These are phyloP conservation scores for Nanorana parkeri DNA, from an alignment of 2,113 vertebrate species.

Conservation along the genomic window DNA sequence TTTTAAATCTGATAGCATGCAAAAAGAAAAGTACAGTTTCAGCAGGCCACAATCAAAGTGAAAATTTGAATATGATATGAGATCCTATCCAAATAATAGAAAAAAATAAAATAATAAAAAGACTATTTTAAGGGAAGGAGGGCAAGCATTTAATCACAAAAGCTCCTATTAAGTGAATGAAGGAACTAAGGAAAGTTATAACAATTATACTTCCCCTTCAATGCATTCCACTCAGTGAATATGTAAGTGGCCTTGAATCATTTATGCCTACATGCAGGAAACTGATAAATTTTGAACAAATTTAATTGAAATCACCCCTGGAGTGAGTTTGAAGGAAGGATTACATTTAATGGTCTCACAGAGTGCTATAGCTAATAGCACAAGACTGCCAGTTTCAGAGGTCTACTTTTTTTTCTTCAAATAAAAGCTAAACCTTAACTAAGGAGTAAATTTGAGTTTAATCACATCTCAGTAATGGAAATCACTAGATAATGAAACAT, in stretches of 20 bases:
- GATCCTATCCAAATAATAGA: conserved; percentile 44
- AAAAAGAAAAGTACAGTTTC: conserved; percentile 56
- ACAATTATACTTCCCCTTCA: conserved; percentile 65
- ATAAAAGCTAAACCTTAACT: conserved; percentile 65
- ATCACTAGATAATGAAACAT: conserved; percentile 65
- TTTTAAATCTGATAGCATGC: conserved; percentile 44
- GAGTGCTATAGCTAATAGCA: conserved; percentile 48
- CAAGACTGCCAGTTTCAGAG: conserved; percentile 61
- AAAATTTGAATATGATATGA: conserved; percentile 59
- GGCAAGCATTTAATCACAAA: conserved; percentile 63
- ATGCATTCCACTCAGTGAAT: conserved; percentile 64
- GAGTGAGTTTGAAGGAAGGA: conserved; percentile 72
- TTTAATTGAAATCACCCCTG: conserved; percentile 81
- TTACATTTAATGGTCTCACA: conserved; percentile 72
- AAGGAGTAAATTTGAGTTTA: conserved; percentile 65
- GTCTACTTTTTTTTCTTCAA: conserved; percentile 63
- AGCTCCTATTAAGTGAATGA: conserved; percentile 65
- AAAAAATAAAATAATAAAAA: too few species aligned
- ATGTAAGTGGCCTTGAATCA: conserved; percentile 73
- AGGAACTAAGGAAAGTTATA: conserved; percentile 70
- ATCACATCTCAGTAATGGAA: conserved; percentile 65
- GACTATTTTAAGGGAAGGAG: conserved; percentile 45
- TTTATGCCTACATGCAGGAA: conserved; percentile 76
- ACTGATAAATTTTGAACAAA: conserved; percentile 77
- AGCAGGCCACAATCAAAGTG: conserved; percentile 39